Evolutionary conservation across 2,113 vertebrate genomes (phyloP).

Genomic region (Diadophis punctatus): DNA sequence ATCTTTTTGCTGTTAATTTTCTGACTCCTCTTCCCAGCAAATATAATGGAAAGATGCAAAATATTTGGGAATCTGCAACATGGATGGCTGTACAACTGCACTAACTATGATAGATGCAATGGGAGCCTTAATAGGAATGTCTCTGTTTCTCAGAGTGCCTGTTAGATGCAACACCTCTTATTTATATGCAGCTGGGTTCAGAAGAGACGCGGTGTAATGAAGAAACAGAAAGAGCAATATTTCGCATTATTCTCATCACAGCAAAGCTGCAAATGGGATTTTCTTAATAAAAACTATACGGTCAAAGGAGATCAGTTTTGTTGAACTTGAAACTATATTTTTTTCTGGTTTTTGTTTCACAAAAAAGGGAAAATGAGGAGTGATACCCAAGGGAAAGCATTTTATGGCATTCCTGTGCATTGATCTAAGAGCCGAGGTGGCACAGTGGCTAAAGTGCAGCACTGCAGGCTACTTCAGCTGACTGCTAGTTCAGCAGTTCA

Average conservation of each 20-base stretch:
- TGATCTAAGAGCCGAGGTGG: no score
- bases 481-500: no score
- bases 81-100: not conserved
- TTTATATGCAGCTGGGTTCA: not conserved
- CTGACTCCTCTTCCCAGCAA: not conserved
- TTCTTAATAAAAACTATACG: constrained; percentile 32
- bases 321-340: constrained; percentile 22
- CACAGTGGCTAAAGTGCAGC: no score
- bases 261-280: constrained; percentile 37
- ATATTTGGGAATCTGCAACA: not conserved
- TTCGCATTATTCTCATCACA: constrained; percentile 27
- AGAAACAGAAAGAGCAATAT: constrained; percentile 45
- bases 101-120: not conserved
- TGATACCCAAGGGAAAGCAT: constrained; percentile 50
- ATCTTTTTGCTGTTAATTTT: not conserved
- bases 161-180: not conserved
- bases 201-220: constrained; percentile 19
- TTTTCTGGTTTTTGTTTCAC: constrained; percentile 48
- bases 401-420: constrained; percentile 22
- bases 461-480: no score
- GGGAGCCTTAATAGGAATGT: not conserved
- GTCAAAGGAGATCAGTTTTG: constrained; percentile 29
- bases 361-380: constrained; percentile 50
- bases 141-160: not conserved
- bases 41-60: not conserved